Base-by-base conservation (phyloP, 2,797 vertebrate genomes). In the Diglossa cyanea region DNA sequence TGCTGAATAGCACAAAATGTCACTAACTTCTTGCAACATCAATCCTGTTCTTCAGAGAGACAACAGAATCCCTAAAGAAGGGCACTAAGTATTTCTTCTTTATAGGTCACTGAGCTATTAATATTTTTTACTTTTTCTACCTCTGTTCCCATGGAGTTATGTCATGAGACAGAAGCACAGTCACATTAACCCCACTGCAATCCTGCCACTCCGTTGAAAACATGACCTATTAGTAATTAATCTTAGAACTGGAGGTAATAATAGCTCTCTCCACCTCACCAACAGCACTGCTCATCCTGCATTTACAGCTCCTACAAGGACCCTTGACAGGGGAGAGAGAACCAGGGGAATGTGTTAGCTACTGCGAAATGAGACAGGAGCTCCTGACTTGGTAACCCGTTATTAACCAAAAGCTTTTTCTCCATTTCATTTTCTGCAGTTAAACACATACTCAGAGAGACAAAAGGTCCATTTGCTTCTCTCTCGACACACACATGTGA, bases 201-300 rank as follows among this genome's bases (percentile, higher is more conserved):
- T 62, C 58, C 51, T 76, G 66, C 55, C 82, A 55, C 16, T 68
- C 17, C 0, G 0, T 13, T 62, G 62, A 86, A 88, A 91, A 66
- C 17, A 30, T 45, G 54, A 44, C 78, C 70, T 45, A 9, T 77
- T 50, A 70, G 85, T 75, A 95, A 95, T 94, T 94, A 88, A 96
- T 93, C 89, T 88, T 26, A 35, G 62, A 84, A 62, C 70, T 70
- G 20, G 35, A 88, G 75, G 81, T 40, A 91, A 78, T 63, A 79
- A 60, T 7, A 93, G 42, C 0, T 0, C 73, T 88, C 63, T 86
- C 66, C 51, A 81, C 80, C 90, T 80, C 50, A 62, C 61, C 4
- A 7, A 40, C 12, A 94, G 72, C 66, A 50, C 70, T 45, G 68
- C 77, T 91, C 21, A 72, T 62, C 68, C 61, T n/a, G 60, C 78